Evolutionary conservation across 2,797 vertebrate genomes (phyloP).

Genomic region (Carduelis carduelis): DNA sequence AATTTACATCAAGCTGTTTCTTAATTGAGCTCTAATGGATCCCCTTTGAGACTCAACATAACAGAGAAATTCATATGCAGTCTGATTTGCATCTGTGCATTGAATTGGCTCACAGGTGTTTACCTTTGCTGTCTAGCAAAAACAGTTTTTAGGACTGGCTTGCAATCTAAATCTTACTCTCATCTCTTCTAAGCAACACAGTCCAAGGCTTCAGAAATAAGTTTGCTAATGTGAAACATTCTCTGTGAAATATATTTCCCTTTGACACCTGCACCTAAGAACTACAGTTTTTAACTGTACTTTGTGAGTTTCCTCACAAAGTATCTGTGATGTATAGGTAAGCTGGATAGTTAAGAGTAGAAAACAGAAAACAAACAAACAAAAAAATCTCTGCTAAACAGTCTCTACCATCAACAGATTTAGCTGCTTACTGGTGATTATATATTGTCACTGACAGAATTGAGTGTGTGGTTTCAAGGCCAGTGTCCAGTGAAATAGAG

Average conservation of each 20-base stretch:
- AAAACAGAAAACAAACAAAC: background rate
- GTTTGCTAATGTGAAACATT: background rate
- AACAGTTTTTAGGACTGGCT: background rate
- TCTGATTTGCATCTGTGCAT: background rate
- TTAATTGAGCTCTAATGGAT: conserved; percentile 26
- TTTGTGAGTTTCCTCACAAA: background rate
- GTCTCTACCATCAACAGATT: background rate
- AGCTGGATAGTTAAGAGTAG: background rate
- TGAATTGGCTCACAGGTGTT: background rate
- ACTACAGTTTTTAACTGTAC: background rate
- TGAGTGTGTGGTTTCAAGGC: background rate
- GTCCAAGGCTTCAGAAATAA: background rate
- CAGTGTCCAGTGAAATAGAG: background rate
- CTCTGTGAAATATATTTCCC: background rate
- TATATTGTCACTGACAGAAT: background rate
- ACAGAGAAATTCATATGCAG: background rate
- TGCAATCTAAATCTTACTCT: background rate
- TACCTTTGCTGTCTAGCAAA: background rate
- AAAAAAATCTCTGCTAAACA: background rate
- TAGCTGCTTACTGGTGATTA: background rate
- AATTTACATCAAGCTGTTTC: conserved; percentile 4
- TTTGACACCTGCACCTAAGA: background rate
- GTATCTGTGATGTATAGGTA: background rate
- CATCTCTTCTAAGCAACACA: background rate
- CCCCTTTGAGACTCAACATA: conserved; percentile 3